A percentile compares a stretch with the other conserved stretches of the same genome.
Conservation (phyloP, 2,888 invertebrate genomes). For the Tuta absoluta region DNA sequence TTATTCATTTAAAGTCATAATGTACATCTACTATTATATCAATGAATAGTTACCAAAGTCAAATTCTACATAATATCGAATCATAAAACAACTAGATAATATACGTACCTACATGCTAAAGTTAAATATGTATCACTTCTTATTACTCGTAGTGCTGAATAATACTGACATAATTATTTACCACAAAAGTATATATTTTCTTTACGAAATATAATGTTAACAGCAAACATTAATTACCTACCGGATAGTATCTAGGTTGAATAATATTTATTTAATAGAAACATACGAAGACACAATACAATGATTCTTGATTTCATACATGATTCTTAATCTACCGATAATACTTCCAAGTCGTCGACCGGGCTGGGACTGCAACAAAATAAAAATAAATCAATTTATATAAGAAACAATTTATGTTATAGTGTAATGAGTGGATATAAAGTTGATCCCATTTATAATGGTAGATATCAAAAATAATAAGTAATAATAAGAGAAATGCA, state of each 20-base stretch:
- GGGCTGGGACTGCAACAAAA: constrained; percentile 53
- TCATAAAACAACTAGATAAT: neutral
- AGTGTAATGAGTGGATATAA: no score
- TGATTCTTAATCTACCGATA: constrained; percentile 39
- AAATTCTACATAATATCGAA: neutral
- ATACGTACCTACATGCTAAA: neutral
- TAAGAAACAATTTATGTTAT: neutral
- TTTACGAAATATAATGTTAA: neutral
- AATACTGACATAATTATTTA: neutral
- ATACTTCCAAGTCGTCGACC: constrained; percentile 44
- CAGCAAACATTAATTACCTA: neutral
- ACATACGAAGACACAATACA: neutral
- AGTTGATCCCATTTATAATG: neutral
- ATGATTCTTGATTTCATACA: neutral
- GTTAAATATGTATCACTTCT: neutral
- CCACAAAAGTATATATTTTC: neutral
- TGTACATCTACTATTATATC: neutral
- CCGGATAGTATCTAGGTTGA: neutral
- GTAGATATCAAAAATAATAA: no score
- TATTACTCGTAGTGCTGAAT: neutral
- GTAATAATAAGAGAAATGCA: neutral
- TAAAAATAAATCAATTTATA: constrained; percentile 22
- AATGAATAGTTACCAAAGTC: neutral
- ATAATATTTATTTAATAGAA: neutral
- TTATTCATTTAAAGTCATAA: neutral